These are phyloP conservation scores for Alca torda DNA, from an alignment of 2,797 vertebrate genomes.

Conservation along the genomic window DNA sequence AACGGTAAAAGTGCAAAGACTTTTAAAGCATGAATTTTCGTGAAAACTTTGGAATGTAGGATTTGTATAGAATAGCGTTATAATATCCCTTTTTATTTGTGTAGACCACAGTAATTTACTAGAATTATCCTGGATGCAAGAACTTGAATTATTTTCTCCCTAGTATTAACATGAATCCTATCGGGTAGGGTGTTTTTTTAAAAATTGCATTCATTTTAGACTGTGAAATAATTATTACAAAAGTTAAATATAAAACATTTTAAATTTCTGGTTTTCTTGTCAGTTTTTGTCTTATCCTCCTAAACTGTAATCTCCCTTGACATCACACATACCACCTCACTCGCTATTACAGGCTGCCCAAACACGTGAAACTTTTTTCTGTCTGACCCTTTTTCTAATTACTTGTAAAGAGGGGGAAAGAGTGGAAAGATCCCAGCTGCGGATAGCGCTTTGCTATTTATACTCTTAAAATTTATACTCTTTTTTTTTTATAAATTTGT, in stretches of 20 bases:
- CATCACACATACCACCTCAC: background rate
- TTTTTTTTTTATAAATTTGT: too few species aligned
- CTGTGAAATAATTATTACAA: background rate
- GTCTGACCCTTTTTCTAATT: background rate
- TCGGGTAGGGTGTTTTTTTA: background rate
- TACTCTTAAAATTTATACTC: too few species aligned
- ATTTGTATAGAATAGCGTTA: background rate
- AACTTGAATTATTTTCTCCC: slow-evolving; percentile 40
- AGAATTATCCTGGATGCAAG: slow-evolving; percentile 15
- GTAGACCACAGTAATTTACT: slow-evolving; percentile 7
- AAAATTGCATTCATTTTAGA: background rate
- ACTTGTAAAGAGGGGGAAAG: background rate
- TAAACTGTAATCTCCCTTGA: background rate
- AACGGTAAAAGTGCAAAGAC: background rate
- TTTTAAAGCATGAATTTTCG: background rate
- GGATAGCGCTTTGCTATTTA: background rate
- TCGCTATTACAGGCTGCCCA: background rate
- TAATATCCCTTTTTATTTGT: background rate
- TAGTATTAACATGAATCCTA: background rate
- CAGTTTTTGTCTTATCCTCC: background rate
- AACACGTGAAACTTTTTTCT: background rate
- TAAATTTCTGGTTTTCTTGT: background rate
- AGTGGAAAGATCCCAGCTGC: background rate
- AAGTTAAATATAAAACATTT: slow-evolving; percentile 17
- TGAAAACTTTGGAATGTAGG: background rate